Percentiles rank a stretch among this genome's conserved stretches.
These are phyloP conservation scores for Nemotelus nigrinus DNA, from an alignment of 2,888 invertebrate genomes.

Conservation along the genomic window DNA sequence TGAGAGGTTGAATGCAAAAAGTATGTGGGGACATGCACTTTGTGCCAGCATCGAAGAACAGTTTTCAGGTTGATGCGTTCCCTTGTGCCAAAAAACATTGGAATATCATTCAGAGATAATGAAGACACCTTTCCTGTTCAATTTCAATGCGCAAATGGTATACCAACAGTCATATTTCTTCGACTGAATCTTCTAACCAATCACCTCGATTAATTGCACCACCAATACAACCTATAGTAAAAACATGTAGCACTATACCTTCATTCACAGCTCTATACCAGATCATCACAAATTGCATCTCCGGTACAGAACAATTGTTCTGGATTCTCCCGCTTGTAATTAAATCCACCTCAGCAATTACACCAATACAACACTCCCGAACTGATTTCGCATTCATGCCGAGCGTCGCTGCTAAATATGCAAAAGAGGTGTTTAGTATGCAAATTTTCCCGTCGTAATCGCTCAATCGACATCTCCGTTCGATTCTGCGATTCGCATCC, in stretches of 20 bases:
- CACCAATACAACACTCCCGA: background rate
- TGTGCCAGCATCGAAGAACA: background rate
- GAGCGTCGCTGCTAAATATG: background rate
- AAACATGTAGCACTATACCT: no score
- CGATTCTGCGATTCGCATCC: conserved; percentile 13
- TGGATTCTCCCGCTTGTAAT: background rate
- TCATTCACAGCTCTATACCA: no score
- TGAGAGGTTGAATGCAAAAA: background rate
- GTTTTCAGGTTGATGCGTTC: background rate
- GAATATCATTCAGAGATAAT: no score
- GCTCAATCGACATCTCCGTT: conserved; percentile 29
- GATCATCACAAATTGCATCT: no score
- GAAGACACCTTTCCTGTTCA: no score
- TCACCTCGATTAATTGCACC: no score
- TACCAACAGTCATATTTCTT: no score
- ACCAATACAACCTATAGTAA: no score
- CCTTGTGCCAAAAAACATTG: background rate
- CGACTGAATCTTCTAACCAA: no score
- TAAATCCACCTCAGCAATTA: conserved; percentile 16
- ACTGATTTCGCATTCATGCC: conserved; percentile 9
- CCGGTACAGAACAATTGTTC: no score
- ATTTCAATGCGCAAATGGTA: no score
- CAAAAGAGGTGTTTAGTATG: conserved; percentile 29
- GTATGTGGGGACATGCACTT: background rate
- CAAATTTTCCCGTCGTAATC: conserved; percentile 14